Evolutionary conservation across 2,888 invertebrate species (phyloP), one percentile per base, ranked within the genome.

Genomic region (Chalcis sispes): DNA sequence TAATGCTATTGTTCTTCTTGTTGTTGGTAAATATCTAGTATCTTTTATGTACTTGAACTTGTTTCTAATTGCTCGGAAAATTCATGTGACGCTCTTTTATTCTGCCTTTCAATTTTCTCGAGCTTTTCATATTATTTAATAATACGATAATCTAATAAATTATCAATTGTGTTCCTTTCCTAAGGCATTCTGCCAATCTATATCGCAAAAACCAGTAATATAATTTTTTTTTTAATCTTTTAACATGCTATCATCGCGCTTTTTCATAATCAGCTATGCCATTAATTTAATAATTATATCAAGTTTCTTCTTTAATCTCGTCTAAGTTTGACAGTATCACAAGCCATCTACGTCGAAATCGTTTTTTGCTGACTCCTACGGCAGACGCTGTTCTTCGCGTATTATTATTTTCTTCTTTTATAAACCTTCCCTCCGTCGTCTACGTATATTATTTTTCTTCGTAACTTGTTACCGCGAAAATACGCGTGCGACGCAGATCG

Each of bases 261-360:
- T 61, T 80, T 69, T 69, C 72, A 75, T 70, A 74, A 54, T 36
- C 75, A 67, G 59, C 59, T 56, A 67, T n/a, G n/a, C n/a, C n/a
- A n/a, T 77, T 79, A 77, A 59, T 80, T 80, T 81, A 74, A 81
- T 79, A 81, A 80, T 78, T 82, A 82, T 82, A n/a, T n/a, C 78
- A 79, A 76, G 79, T n/a, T 81, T 82, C 32, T 62, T 32, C 54
- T 66, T 66, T 72, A 36, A 36, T 70, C 58, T 70, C 40, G 59
- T 79, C 79, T 82, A 80, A 72, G 79, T 77, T 82, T 77, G 72
- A 82, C 76, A 81, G 79, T 84, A 84, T 84, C 83, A 84, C 84
- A 85, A 84, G 81, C 83, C 82, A 79, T 81, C 81, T 81, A 81
- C 75, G 76, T 81, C 79, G 62, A 40, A 69, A 77, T 77, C 46